These are phyloP conservation scores for Chrysomallon squamiferum DNA, from an alignment of 1,140 invertebrate species.

Conservation along the genomic window DNA sequence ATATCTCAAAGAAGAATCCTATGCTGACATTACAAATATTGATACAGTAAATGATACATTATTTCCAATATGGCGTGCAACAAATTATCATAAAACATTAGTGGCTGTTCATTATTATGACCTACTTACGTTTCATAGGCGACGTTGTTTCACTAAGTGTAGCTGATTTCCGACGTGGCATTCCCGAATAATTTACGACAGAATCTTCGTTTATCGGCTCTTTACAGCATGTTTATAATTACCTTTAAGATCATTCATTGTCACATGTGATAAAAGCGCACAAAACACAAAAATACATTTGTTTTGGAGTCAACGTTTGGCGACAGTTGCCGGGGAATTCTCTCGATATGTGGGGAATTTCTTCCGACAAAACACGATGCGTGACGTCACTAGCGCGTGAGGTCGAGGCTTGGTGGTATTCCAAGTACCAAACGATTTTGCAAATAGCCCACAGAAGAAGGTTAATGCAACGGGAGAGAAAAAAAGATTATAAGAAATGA, in stretches of 20 bases:
- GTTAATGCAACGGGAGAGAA: too few relatives aligned
- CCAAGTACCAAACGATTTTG: too few relatives aligned
- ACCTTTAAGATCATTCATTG: too few relatives aligned
- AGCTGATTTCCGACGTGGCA: constrained; percentile 5
- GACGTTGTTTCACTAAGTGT: not conserved
- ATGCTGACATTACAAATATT: too few relatives aligned
- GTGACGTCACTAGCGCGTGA: not conserved
- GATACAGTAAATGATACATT: not conserved
- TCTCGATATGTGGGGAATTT: constrained; percentile 10
- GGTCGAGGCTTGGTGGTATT: constrained; percentile 1
- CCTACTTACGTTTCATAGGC: constrained; percentile 7
- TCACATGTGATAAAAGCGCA: too few relatives aligned
- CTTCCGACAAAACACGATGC: constrained; percentile 5
- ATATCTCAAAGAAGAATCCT: too few relatives aligned
- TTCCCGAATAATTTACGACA: constrained; percentile 2
- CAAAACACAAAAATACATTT: too few relatives aligned
- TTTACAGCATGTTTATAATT: too few relatives aligned
- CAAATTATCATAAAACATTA: constrained; percentile 10
- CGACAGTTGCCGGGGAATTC: not conserved
- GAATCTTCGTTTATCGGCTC: too few relatives aligned
- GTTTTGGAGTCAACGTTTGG: too few relatives aligned
- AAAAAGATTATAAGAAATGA: too few relatives aligned
- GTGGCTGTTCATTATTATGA: not conserved
- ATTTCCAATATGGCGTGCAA: not conserved
- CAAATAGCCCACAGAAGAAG: too few relatives aligned